These are phyloP conservation scores for Metallyticus violacea DNA, from an alignment of 2,888 invertebrate genomes.

Conservation along the genomic window DNA sequence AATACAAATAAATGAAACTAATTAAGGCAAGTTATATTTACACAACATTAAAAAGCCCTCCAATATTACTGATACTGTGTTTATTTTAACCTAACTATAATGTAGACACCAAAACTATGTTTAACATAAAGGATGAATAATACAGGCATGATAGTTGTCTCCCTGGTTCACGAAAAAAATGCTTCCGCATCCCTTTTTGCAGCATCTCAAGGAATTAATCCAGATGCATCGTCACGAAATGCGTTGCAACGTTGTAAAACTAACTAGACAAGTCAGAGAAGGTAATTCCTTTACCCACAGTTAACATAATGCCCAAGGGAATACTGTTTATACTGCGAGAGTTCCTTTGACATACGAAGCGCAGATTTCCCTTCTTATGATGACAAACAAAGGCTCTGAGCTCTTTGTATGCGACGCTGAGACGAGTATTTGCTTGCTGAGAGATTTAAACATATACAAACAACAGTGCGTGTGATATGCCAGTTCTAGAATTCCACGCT, in stretches of 20 bases:
- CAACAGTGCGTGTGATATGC: neutral
- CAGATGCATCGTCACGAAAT: neutral
- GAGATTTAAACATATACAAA: neutral
- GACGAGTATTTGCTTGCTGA: neutral
- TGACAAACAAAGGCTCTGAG: neutral
- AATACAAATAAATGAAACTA: too few species aligned
- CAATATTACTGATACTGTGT: too few species aligned
- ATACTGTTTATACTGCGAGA: neutral
- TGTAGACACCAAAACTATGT: too few species aligned
- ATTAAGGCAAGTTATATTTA: too few species aligned
- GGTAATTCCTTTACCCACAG: neutral
- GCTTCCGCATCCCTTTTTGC: too few species aligned
- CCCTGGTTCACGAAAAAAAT: too few species aligned
- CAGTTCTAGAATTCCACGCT: neutral
- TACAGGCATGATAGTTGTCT: too few species aligned
- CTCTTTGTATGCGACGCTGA: neutral
- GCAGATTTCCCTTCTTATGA: neutral
- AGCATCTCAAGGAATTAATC: neutral
- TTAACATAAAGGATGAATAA: too few species aligned
- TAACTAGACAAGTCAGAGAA: neutral
- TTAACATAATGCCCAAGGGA: neutral
- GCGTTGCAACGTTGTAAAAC: neutral
- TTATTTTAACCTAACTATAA: too few species aligned
- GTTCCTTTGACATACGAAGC: neutral
- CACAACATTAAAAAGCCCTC: too few species aligned